phyloP scores from a whole-genome alignment of 2,888 invertebrate species.

The Nudaria mundana region DNA sequence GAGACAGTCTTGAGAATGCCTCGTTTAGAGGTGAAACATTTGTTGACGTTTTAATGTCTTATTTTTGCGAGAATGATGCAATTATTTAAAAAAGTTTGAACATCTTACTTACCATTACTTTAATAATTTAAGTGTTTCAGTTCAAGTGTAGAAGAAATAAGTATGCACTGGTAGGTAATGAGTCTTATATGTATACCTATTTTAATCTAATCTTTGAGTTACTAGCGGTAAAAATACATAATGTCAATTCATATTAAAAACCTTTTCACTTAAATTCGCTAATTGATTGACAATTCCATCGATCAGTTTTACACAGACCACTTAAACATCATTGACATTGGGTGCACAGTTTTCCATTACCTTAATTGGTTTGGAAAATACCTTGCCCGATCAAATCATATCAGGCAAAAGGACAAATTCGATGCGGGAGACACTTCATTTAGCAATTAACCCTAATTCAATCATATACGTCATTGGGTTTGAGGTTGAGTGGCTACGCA shows the following conservation, averaged over 20 bases:
- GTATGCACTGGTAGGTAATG: no score
- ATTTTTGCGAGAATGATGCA: no score
- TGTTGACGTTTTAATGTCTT: no score
- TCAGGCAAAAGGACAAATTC: slow-evolving; percentile 63
- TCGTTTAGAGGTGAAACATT: no score
- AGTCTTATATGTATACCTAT: no score
- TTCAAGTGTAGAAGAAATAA: no score
- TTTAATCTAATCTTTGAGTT: no score
- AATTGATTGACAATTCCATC: slow-evolving; percentile 33
- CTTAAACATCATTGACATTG: slow-evolving; percentile 22
- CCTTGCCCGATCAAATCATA: slow-evolving; percentile 66
- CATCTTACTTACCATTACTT: no score
- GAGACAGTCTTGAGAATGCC: no score
- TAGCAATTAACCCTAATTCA: slow-evolving; percentile 77
- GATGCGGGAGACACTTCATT: slow-evolving; percentile 68
- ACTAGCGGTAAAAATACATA: neutral
- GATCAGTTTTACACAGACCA: slow-evolving; percentile 26
- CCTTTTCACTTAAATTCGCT: slow-evolving; percentile 8
- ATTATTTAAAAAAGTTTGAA: no score
- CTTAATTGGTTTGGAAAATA: slow-evolving; percentile 60
- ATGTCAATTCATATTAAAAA: neutral
- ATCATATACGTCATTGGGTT: slow-evolving; percentile 70
- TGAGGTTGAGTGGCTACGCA: slow-evolving; percentile 33
- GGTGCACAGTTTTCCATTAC: slow-evolving; percentile 37
- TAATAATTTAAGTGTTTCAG: no score